A percentile compares a stretch with the other conserved stretches of the same genome.
Evolutionary conservation across 2,797 vertebrate species (phyloP).

Genomic region (Danio choprae): DNA sequence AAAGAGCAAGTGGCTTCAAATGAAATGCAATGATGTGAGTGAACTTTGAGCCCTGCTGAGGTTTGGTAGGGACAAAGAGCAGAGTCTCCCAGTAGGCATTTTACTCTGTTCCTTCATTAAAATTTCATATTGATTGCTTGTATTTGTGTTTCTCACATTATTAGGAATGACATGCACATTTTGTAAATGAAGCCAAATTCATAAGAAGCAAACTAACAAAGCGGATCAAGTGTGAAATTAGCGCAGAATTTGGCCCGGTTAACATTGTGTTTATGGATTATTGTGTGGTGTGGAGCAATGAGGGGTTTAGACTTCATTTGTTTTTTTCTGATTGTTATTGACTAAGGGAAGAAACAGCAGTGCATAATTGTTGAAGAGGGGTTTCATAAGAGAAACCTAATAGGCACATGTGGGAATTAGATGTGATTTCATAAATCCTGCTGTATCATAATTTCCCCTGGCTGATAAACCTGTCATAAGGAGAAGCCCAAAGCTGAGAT

Average conservation of each 20-base stretch:
- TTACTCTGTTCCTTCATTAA: constrained; percentile 48
- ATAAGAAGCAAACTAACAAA: constrained; percentile 55
- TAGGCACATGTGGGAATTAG: constrained; percentile 65
- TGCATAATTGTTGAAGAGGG: constrained; percentile 44
- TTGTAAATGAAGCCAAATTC: constrained; percentile 51
- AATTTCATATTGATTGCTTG: constrained; percentile 52
- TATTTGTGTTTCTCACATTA: constrained; percentile 28
- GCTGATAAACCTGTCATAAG: constrained; percentile 51
- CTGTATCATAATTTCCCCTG: constrained; percentile 40
- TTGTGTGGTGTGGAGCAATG: constrained; percentile 56
- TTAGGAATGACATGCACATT: constrained; percentile 48
- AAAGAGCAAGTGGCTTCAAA: constrained; percentile 44
- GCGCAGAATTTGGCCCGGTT: constrained; percentile 56
- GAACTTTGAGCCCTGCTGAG: not conserved
- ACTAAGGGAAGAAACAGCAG: constrained; percentile 48
- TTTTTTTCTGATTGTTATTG: constrained; percentile 65
- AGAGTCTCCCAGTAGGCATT: not conserved
- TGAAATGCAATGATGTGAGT: constrained; percentile 49
- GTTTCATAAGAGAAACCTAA: constrained; percentile 55
- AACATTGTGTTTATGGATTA: constrained; percentile 64
- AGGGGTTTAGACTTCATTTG: constrained; percentile 66
- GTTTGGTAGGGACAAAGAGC: not conserved
- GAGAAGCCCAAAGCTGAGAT: constrained; percentile 18
- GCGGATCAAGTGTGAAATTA: constrained; percentile 64
- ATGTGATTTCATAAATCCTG: constrained; percentile 60